Conservation (phyloP, 1,140 invertebrate genomes). For the Cephus cinctus region DNA sequence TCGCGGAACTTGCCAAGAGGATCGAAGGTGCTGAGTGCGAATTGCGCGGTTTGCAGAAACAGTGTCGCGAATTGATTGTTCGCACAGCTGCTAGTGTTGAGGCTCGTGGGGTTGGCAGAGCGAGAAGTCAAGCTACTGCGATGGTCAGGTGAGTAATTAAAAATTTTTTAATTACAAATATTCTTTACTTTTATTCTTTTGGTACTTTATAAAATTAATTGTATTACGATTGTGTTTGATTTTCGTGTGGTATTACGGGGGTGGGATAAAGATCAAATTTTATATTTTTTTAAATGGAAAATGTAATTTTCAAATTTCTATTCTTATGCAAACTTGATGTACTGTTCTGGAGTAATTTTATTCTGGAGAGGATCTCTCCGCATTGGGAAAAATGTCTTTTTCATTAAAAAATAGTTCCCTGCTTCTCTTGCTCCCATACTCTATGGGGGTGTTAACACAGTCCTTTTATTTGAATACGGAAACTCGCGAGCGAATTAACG, state of each 20-base stretch:
- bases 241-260: too few species aligned
- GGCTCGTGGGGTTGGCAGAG: slow-evolving; percentile 22
- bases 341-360: too few species aligned
- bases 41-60: slow-evolving; percentile 72
- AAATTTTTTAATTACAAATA: neutral
- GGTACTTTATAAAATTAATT: too few species aligned
- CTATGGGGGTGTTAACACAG: too few species aligned
- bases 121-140: neutral
- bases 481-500: slow-evolving; percentile 25
- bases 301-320: neutral
- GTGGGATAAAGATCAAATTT: too few species aligned
- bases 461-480: slow-evolving; percentile 43
- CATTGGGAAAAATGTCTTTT: too few species aligned
- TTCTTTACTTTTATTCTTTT: neutral
- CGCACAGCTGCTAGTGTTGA: slow-evolving; percentile 62
- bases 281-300: too few species aligned
- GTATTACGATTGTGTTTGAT: too few species aligned
- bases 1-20: slow-evolving; percentile 59
- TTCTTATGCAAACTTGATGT: too few species aligned
- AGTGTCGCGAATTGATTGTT: slow-evolving; percentile 75
- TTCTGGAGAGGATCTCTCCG: too few species aligned
- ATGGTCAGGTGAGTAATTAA: neutral
- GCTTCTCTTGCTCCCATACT: too few species aligned
- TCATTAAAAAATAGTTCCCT: too few species aligned
- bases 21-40: slow-evolving; percentile 79